phyloP scores from a whole-genome alignment of 23 tunicate species.

The Ascidia mentula region DNA sequence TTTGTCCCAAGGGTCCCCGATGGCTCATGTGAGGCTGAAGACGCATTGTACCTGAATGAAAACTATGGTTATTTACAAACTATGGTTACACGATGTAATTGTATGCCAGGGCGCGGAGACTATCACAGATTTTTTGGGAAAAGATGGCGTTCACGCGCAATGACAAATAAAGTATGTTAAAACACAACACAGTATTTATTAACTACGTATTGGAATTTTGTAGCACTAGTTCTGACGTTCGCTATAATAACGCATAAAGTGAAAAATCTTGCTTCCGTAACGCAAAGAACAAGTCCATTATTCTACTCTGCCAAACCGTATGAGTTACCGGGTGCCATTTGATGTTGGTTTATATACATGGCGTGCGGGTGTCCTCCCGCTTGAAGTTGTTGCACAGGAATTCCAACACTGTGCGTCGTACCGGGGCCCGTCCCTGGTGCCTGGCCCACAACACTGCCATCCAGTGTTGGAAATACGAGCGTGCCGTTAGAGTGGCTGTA shows the following conservation, averaged over 20 bases:
- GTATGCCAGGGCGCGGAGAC: no score
- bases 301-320: no score
- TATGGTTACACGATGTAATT: no score
- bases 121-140: no score
- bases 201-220: no score
- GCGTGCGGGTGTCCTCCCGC: slow-evolving; percentile 22
- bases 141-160: no score
- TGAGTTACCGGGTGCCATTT: not conserved
- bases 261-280: no score
- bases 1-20: not conserved
- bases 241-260: no score
- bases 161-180: no score
- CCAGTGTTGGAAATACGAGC: slow-evolving; percentile 25
- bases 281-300: no score
- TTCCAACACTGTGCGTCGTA: slow-evolving; percentile 5
- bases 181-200: no score
- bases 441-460: slow-evolving; percentile 6
- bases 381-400: slow-evolving; percentile 43
- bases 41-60: slow-evolving; percentile 22
- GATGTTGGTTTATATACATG: slow-evolving; percentile 38
- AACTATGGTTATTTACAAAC: not conserved
- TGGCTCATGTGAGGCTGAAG: slow-evolving; percentile 28
- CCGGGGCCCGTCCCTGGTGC: not conserved
- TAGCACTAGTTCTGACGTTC: no score
- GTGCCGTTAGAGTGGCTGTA: slow-evolving; percentile 42